Percentiles rank a stretch among this genome's conserved stretches.
phyloP scores from a whole-genome alignment of 2,888 invertebrate species.

The Nomada fabriciana region DNA sequence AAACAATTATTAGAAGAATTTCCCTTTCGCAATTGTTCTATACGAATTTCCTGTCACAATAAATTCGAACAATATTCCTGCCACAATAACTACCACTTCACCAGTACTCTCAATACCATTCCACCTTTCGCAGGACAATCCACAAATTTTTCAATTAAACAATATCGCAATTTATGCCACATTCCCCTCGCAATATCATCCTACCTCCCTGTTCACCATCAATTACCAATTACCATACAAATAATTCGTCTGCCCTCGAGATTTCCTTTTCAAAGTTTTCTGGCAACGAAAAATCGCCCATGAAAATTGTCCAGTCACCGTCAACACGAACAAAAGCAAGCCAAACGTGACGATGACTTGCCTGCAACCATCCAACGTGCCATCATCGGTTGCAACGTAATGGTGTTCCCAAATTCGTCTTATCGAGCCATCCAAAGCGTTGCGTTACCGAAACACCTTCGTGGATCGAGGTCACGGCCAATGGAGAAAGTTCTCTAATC shows the following conservation, averaged over 20 bases:
- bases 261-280: too few species aligned
- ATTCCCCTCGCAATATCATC: not conserved
- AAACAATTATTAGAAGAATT: not conserved
- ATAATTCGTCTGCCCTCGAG: too few species aligned
- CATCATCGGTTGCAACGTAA: not conserved
- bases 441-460: conserved; percentile 37
- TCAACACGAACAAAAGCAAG: not conserved
- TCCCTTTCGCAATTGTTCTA: not conserved
- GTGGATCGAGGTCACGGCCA: conserved; percentile 56
- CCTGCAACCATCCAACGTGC: too few species aligned
- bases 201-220: not conserved
- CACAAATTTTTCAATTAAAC: not conserved
- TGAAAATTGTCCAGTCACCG: not conserved
- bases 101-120: not conserved
- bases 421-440: conserved; percentile 29
- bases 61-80: not conserved
- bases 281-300: not conserved
- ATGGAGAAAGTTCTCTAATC: conserved; percentile 58
- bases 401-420: conserved; percentile 16
- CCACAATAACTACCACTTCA: not conserved
- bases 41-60: not conserved
- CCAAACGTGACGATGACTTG: not conserved
- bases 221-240: too few species aligned
- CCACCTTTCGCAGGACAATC: not conserved
- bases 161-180: not conserved